Evolutionary conservation across 2,888 invertebrate species (phyloP), one percentile per base, ranked within the genome.

Genomic region (Tortrix viridana): DNA sequence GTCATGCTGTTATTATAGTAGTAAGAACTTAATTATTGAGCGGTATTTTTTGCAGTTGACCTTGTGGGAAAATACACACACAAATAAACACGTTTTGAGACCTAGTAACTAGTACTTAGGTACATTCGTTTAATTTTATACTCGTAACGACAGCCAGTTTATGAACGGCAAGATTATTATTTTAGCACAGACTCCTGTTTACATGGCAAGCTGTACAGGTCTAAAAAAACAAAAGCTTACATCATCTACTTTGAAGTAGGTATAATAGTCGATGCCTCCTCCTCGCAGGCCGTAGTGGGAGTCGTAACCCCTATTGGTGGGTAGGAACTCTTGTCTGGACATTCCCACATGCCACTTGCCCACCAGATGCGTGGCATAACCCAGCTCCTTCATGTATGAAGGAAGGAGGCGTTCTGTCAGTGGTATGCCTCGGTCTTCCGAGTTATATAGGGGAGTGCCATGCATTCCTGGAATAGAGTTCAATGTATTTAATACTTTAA

Each of bases 331-430:
- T 57, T 93, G 91, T 59, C 93, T 92, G 67, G 94, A 95, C 90
- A 95, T 96, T 1, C 98, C 98, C 64, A 98, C 93, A 81, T 96
- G 96, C 98, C 98, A 98, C 90, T 98, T 98, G 20, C 98, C 98
- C 9, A 98, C 94, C 26, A 97, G 93, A 80, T 97, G 95, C 0
- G 97, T 97, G 5, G 90, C 84, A 85, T 98, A 98, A 0, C 96
- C 97, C 63, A 93, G 76, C 37, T 90, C 91, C 73, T 93, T 93
- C 66, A 97, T 81, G 78, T 95, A 94, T 73, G 94, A 89, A 0
- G 94, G 94, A n/a, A 94, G 74, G 1, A 94, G 78, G 5, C 93
- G 93, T 77, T 94, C 94, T 20, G 92, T 89, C 32, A 89, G 61
- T 0, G 92, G 92, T 65, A 92, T 89, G 2, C 90, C 92, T 23